Evolutionary conservation across 2,888 invertebrate species (phyloP), one percentile per base, ranked within the genome.

Genomic region (Drosophila parthenogenetica): DNA sequence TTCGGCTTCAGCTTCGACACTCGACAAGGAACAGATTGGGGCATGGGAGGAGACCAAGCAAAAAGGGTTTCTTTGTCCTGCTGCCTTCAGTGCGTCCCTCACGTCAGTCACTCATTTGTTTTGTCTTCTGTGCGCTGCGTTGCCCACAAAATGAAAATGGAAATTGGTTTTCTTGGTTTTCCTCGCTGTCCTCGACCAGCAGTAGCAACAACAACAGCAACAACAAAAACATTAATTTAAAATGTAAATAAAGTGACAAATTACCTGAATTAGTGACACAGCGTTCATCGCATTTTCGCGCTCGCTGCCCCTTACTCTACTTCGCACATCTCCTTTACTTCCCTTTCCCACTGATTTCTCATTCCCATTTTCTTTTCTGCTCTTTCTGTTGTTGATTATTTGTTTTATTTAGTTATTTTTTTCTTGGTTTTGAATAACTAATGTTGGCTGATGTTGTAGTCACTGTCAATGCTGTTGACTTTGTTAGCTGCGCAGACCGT

Each of bases 221-320:
- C 64, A 61, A 37, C 64, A 51, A 58, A 68, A 74, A 77, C 79
- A 86, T 79, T 79, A 75, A 84, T 86, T 85, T 87, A 70, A 85
- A 85, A 85, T 87, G 87, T 85, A 85, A 85, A 87, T 87, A 85
- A 81, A 85, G 87, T 87, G 87, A 85, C 85, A 85, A 85, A 85
- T 85, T 87, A 85, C 85, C 85, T 87, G 84, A 84, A 87, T 87
- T 85, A 85, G 81, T 79, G 87, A 76, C 80, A 83, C 79, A 68
- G 69, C 82, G 66, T 79, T 80, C 78, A 79, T 58, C 71, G 74
- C 68, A 64, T 72, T 74, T 71, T 69, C 60, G 46, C 61, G 39
- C 66, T 50, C 35, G 19, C 68, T 75, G 68, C 70, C 65, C 62
- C 16, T 70, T 75, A 69, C 22, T 29, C 29, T 29, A 29, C 49